Base-by-base conservation (phyloP, 2,797 vertebrate genomes). In the Amphiprion clarkii region DNA sequence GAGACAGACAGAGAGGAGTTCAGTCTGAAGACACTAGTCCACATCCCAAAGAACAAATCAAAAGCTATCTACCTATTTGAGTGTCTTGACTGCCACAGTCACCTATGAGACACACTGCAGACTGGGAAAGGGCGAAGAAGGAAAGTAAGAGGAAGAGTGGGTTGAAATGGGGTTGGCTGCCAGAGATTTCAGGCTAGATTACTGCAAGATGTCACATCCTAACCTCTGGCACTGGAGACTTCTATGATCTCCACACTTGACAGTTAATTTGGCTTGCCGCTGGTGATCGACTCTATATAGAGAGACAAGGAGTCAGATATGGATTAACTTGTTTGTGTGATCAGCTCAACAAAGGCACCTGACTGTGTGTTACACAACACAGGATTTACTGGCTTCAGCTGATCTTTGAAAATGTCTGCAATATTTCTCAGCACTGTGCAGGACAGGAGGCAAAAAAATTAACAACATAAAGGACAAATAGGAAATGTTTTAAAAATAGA, bases 161-260 rank as follows among this genome's bases (percentile, higher is more conserved):
- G 39, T 71, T 19, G 66, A 55, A 44, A 39, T 21, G 44, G 51
- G 62, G 68, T 51, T 29, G 39, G 70, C 59, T 76, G 71, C 62
- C 71, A 73, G 56, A 83, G 79, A 84, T 77, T 76, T 67, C 10
- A 81, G 76, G 52, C 61, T 66, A 79, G 68, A 70, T 78, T 59
- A 44, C 79, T 70, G 78, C 77, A 81, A 81, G 83, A 89, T 89
- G 90, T 93, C 89, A 84, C 76, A 85, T 88, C 58, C 71, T 87
- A 84, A 91, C 82, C 83, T 86, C 88, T 75, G 78, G 88, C 83
- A 78, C 74, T 70, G 79, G 61, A 83, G 79, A 83, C 78, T 79
- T 81, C 81, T 87, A 89, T 88, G 89, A 90, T 88, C 82, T 83
- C 81, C 70, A 72, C 82, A 83, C 78, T 89, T 92, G 92, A 76